Base-by-base conservation (phyloP, 2,113 vertebrate genomes). In the Pardalotus punctatus region DNA sequence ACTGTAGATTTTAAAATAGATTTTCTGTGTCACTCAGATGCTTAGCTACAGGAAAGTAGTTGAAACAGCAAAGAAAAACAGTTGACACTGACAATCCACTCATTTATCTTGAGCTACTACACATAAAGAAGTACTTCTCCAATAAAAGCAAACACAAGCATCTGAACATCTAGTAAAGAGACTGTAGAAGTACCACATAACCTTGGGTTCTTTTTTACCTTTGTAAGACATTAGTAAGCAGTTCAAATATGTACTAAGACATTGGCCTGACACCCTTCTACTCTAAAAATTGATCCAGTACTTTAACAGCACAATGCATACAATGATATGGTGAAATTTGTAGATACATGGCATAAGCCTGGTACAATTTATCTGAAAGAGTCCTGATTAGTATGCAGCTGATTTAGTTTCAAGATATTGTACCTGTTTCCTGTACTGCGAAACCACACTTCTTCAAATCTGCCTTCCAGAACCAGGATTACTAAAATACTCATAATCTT, bases 41-140 rank as follows among this genome's bases (percentile, higher is more conserved):
- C 62, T 69, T 91, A 80, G 50, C 24, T 95, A 91, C 62, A 56
- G 45, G 45, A 56, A 96, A 86, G 38, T 47, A 83, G 71, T 90
- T 88, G 83, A 96, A 74, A 70, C 35, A 77, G 67, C 58, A 82
- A 88, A 92, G 64, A 81, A 93, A 93, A 91, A 60, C 60, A 83
- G 74, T 90, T 95, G 93, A 96, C 79, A 86, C 47, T 74, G 67
- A 66, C 58, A 81, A 94, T 92, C 42, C 43, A 78, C 81, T 88
- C 66, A 48, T 88, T 93, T 62, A 83, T 17, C 17, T 88, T 90
- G 58, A 90, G 35, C 29, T 88, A 90, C 67, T 74, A 71, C 57
- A 73, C 57, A 18, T 76, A 69, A 81, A 86, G 71, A 86, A 79
- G 53, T 93, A 89, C 53, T 73, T 92, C 65, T 88, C 20, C 51